A percentile compares a stretch with the other conserved stretches of the same genome.
phyloP scores from a whole-genome alignment of 2,113 vertebrate species.

The Megalops atlanticus region DNA sequence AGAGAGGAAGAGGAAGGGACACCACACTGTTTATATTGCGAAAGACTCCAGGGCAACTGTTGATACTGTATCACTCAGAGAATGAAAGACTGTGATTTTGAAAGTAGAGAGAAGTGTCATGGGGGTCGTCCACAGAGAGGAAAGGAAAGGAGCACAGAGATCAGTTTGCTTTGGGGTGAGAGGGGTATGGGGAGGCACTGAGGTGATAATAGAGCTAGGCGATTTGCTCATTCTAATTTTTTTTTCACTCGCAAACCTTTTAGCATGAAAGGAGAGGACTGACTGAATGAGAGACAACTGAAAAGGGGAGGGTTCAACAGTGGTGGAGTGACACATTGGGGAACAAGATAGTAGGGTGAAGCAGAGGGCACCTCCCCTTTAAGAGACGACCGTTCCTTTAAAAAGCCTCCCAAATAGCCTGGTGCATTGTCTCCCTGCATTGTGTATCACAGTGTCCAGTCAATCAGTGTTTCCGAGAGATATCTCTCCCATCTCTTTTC shows the following conservation, averaged over 20 bases:
- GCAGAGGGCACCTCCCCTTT: background rate
- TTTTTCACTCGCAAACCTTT: background rate
- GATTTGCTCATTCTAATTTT: background rate
- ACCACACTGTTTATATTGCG: background rate
- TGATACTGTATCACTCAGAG: constrained; percentile 7
- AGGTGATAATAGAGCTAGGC: background rate
- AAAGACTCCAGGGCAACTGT: constrained; percentile 13
- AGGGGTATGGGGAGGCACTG: background rate
- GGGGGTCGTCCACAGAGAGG: background rate
- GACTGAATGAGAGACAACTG: background rate
- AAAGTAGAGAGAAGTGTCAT: background rate
- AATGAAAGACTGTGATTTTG: background rate
- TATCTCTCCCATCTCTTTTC: too few relatives aligned
- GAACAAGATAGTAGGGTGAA: background rate
- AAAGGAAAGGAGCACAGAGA: background rate
- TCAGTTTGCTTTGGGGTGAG: background rate
- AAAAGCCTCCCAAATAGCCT: too few relatives aligned
- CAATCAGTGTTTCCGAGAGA: too few relatives aligned
- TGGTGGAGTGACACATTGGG: background rate
- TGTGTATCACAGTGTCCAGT: too few relatives aligned
- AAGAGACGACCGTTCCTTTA: background rate
- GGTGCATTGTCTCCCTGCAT: too few relatives aligned
- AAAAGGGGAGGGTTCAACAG: background rate
- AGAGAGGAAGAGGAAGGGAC: constrained; percentile 11
- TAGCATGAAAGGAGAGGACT: background rate